These are phyloP conservation scores for Bimastos eiseni DNA, from an alignment of 2,888 invertebrate genomes.

Conservation along the genomic window DNA sequence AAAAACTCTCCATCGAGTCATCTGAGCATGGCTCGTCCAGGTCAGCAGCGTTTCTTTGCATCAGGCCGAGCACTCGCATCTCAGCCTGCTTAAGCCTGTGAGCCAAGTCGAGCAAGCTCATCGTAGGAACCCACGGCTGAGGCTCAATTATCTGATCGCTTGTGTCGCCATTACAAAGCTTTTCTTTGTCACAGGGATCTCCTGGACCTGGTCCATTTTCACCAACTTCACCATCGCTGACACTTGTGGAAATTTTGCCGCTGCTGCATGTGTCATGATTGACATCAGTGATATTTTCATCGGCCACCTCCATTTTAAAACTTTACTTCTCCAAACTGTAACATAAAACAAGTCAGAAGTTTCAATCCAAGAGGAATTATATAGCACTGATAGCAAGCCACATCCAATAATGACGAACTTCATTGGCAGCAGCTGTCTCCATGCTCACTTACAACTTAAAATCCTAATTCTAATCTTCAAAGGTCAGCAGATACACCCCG, in stretches of 20 bases:
- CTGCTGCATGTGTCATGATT: not conserved
- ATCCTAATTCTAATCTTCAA: too few species aligned
- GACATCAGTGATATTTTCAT: not conserved
- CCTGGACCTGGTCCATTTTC: not conserved
- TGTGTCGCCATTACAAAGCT: not conserved
- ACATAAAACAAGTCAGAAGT: not conserved
- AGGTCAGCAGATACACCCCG: too few species aligned
- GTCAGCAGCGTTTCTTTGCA: not conserved
- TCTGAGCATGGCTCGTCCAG: not conserved
- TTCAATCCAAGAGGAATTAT: not conserved
- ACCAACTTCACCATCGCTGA: not conserved
- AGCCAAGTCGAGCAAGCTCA: constrained; percentile 39
- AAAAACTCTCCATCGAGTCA: not conserved
- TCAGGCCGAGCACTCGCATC: constrained; percentile 31
- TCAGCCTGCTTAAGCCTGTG: constrained; percentile 36
- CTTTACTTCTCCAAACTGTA: not conserved
- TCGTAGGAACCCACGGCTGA: not conserved
- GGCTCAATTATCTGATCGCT: not conserved
- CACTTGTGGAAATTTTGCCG: not conserved
- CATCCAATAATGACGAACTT: too few species aligned
- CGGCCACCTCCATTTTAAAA: constrained; percentile 7
- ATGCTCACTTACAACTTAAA: too few species aligned
- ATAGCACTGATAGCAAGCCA: not conserved
- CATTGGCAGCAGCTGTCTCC: too few species aligned
- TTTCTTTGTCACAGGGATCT: not conserved